phyloP scores from a whole-genome alignment of 1,140 invertebrate genomes.

The Cotesia glomerata region DNA sequence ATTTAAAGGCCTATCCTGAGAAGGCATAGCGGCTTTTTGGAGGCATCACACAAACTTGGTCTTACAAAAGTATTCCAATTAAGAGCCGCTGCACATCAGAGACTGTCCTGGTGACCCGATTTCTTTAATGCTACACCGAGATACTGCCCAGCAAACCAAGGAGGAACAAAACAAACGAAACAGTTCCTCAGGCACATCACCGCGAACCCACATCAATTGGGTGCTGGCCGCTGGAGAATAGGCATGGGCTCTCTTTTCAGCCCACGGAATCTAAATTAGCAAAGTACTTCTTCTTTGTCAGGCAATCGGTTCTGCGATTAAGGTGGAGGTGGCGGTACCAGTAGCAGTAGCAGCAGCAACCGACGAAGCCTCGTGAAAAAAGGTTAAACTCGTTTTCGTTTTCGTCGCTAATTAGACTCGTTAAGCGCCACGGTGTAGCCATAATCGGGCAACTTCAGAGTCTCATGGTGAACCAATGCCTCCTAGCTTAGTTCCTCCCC shows the following conservation, averaged over 20 bases:
- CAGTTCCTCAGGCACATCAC: not conserved
- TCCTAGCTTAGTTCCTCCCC: constrained; percentile 54
- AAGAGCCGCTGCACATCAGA: constrained; percentile 23
- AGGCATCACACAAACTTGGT: too few relatives aligned
- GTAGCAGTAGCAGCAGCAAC: too few relatives aligned
- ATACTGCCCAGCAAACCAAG: too few relatives aligned
- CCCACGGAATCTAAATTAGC: not conserved
- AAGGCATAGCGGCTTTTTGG: not conserved
- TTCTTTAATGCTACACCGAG: constrained; percentile 28
- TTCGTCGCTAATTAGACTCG: constrained; percentile 66
- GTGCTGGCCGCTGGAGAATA: not conserved
- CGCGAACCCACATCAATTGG: not conserved
- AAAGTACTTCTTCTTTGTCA: not conserved
- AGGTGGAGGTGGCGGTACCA: not conserved
- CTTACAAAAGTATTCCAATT: constrained; percentile 32
- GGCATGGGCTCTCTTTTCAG: not conserved
- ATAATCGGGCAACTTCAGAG: constrained; percentile 55
- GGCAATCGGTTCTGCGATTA: not conserved
- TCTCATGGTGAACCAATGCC: constrained; percentile 39
- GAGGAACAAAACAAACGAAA: constrained; percentile 9
- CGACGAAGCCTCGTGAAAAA: constrained; percentile 42
- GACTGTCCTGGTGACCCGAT: constrained; percentile 55
- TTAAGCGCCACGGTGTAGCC: constrained; percentile 59
- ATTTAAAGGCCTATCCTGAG: too few relatives aligned
- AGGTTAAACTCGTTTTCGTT: constrained; percentile 64